phyloP scores from a whole-genome alignment of 2,888 invertebrate species.

The Troglohyphantes excavatus region DNA sequence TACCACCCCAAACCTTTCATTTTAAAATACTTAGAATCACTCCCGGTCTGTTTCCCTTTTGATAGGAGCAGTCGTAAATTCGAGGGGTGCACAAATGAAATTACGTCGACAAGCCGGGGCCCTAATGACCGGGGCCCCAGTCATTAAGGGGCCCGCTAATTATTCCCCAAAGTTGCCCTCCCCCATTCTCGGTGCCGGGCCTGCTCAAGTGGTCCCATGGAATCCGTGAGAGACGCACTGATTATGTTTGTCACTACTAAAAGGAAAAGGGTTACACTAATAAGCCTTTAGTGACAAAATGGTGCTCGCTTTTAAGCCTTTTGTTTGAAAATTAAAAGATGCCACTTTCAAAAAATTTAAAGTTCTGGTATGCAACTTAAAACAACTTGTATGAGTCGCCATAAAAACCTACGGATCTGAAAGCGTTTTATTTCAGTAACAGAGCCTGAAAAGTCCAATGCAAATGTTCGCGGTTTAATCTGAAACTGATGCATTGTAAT shows the following conservation, averaged over 20 bases:
- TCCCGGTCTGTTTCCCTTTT: background rate
- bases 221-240: constrained; percentile 24
- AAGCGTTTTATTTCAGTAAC: too few relatives aligned
- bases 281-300: constrained; percentile 28
- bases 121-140: constrained; percentile 31
- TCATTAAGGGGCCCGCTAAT: constrained; percentile 52
- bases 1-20: background rate
- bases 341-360: too few relatives aligned
- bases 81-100: constrained; percentile 47
- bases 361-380: too few relatives aligned
- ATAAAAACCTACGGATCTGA: too few relatives aligned
- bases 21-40: constrained; percentile 32
- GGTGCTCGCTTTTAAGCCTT: constrained; percentile 28
- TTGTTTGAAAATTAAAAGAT: too few relatives aligned
- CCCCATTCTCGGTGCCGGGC: background rate
- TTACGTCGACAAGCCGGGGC: constrained; percentile 20
- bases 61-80: constrained; percentile 21
- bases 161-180: constrained; percentile 51
- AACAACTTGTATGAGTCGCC: too few relatives aligned
- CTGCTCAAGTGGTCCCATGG: constrained; percentile 18
- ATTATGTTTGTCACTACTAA: constrained; percentile 38
- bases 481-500: too few relatives aligned
- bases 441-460: too few relatives aligned
- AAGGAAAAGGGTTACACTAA: constrained; percentile 23
- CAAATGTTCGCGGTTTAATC: too few relatives aligned